Conservation (phyloP, 2,888 invertebrate species). For the Plebejus anna region DNA sequence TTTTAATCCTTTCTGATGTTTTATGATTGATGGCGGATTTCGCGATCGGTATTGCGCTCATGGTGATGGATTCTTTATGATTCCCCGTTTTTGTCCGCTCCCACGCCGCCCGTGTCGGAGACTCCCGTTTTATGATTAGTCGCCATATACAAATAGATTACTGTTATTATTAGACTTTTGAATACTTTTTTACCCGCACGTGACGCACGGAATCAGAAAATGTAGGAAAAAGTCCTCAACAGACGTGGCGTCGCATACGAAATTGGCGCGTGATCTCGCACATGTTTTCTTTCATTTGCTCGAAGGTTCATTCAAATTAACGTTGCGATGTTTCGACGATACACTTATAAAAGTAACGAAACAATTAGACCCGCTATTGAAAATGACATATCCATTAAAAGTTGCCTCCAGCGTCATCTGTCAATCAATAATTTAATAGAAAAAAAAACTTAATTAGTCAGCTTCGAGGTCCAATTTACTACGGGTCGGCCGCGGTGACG, state of each 20-base stretch:
- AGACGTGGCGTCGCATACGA: constrained; percentile 48
- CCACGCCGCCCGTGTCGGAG: constrained; percentile 49
- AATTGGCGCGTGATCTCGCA: constrained; percentile 47
- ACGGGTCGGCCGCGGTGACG: constrained; percentile 41
- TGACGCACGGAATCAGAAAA: constrained; percentile 14
- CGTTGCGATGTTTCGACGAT: constrained; percentile 13
- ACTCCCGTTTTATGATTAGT: constrained; percentile 56
- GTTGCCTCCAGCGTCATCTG: constrained; percentile 75
- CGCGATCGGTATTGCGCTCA: constrained; percentile 69
- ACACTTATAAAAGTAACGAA: constrained; percentile 44
- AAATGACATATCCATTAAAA: constrained; percentile 61
- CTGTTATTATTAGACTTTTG: constrained; percentile 21
- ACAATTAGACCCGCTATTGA: constrained; percentile 42
- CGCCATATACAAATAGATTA: constrained; percentile 38
- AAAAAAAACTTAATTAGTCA: constrained; percentile 74
- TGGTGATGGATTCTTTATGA: constrained; percentile 75
- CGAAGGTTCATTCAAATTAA: constrained; percentile 13
- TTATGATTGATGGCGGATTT: constrained; percentile 79
- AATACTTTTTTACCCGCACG: constrained; percentile 12
- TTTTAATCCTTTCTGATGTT: constrained; percentile 80
- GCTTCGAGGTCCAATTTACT: constrained; percentile 68
- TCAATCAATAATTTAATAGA: constrained; percentile 75
- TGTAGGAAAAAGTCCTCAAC: constrained; percentile 37
- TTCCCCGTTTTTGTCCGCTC: constrained; percentile 52
- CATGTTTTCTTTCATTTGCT: constrained; percentile 39